phyloP scores from a whole-genome alignment of 2,113 vertebrate genomes.

The Pontoporia blainvillei region DNA sequence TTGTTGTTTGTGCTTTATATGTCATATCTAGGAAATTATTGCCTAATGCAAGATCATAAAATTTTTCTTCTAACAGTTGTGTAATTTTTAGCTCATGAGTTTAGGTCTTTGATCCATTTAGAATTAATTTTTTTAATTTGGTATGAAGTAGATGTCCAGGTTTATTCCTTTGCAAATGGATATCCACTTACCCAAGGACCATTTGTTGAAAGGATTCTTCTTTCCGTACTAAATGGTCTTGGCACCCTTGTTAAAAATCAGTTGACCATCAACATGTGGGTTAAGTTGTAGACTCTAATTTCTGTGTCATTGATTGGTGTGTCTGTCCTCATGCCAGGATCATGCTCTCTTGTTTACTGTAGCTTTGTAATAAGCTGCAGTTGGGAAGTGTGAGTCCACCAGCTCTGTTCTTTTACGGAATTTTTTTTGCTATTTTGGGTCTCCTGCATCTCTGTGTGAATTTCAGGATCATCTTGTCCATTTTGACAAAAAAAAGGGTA shows the following conservation, averaged over 20 bases:
- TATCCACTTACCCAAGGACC: not conserved
- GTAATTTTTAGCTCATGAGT: not conserved
- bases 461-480: not conserved
- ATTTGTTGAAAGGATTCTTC: not conserved
- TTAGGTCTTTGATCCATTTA: not conserved
- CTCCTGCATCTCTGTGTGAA: not conserved
- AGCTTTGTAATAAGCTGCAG: not conserved
- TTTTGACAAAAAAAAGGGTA: not conserved
- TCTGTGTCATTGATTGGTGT: not conserved
- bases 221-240: not conserved
- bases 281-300: not conserved
- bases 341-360: not conserved
- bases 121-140: not conserved
- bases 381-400: not conserved
- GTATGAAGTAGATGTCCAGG: not conserved
- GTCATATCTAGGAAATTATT: not conserved
- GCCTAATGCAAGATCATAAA: not conserved
- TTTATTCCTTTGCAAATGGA: not conserved
- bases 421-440: not conserved
- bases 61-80: not conserved
- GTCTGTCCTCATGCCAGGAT: not conserved
- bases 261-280: not conserved
- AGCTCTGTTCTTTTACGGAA: not conserved
- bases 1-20: not conserved
- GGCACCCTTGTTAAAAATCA: not conserved